A percentile compares a stretch with the other conserved stretches of the same genome.
Evolutionary conservation across 2,888 invertebrate genomes (phyloP).

Genomic region (Nowickia ferox): DNA sequence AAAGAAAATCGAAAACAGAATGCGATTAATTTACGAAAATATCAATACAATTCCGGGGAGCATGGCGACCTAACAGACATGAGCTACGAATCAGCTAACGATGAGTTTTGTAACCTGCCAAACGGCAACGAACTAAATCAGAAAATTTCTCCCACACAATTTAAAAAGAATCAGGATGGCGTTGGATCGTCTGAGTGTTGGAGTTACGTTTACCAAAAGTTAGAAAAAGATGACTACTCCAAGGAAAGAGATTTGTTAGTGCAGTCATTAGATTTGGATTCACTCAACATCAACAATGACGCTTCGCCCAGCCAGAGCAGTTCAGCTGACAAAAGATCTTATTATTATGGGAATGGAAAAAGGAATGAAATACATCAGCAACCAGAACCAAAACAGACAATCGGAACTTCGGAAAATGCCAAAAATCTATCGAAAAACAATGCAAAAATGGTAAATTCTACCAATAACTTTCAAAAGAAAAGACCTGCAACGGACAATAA

Average conservation of each 20-base stretch:
- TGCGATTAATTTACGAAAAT: constrained; percentile 13
- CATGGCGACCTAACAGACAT: constrained; percentile 76
- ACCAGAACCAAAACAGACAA: constrained; percentile 43
- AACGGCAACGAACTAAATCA: constrained; percentile 55
- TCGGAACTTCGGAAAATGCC: constrained; percentile 33
- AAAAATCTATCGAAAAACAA: constrained; percentile 36
- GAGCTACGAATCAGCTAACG: constrained; percentile 77
- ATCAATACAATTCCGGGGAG: constrained; percentile 62
- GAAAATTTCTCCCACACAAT: constrained; percentile 76
- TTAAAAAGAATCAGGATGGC: constrained; percentile 86
- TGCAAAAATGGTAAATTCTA: constrained; percentile 32
- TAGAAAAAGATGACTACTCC: constrained; percentile 89
- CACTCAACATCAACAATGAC: constrained; percentile 78
- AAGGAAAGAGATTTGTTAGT: constrained; percentile 87
- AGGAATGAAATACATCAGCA: constrained; percentile 22
- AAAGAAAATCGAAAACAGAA: constrained; percentile 57
- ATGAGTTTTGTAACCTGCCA: constrained; percentile 74
- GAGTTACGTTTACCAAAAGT: constrained; percentile 91
- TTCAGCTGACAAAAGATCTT: constrained; percentile 56
- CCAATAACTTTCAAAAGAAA: constrained; percentile 59
- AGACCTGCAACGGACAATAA: constrained; percentile 70
- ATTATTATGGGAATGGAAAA: constrained; percentile 40
- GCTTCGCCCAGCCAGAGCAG: constrained; percentile 48
- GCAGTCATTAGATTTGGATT: constrained; percentile 81
- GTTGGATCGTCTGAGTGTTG: constrained; percentile 89